Percentiles rank a stretch among this genome's conserved stretches.
phyloP scores from a whole-genome alignment of 2,797 vertebrate species.

The Meda fulgida region DNA sequence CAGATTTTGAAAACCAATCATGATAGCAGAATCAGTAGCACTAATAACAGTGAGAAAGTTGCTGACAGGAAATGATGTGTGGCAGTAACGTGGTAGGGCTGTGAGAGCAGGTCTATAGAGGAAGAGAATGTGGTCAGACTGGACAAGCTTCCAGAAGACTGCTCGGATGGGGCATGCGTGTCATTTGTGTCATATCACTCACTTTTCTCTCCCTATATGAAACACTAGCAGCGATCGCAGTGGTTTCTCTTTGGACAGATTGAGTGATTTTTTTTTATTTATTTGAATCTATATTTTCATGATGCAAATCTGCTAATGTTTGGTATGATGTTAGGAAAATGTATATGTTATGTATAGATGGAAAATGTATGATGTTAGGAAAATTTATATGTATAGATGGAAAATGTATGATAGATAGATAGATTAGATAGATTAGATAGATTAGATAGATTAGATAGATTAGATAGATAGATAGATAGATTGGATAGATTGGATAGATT shows the following conservation, averaged over 20 bases:
- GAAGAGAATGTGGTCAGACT: conserved; percentile 31
- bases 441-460: no score
- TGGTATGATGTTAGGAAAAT: no score
- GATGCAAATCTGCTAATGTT: background rate
- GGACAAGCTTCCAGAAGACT: conserved; percentile 27
- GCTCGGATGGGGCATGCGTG: background rate
- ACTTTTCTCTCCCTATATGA: conserved; percentile 6
- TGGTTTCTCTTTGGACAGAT: background rate
- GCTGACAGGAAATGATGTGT: conserved; percentile 37
- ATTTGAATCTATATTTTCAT: background rate
- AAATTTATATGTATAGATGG: no score
- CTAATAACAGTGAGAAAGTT: background rate
- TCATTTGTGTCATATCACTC: conserved; percentile 3
- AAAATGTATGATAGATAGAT: no score
- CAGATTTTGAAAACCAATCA: background rate
- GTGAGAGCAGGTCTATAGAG: conserved; percentile 32
- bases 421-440: no score
- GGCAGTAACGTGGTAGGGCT: conserved; percentile 3
- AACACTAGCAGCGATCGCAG: background rate
- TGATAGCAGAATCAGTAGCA: background rate
- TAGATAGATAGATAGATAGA: no score
- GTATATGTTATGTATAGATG: no score
- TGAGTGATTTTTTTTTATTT: background rate
- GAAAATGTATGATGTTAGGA: no score
- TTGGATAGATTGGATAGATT: no score